phyloP scores from a whole-genome alignment of 2,888 invertebrate genomes.

The Caenorhabditis panamensis region DNA sequence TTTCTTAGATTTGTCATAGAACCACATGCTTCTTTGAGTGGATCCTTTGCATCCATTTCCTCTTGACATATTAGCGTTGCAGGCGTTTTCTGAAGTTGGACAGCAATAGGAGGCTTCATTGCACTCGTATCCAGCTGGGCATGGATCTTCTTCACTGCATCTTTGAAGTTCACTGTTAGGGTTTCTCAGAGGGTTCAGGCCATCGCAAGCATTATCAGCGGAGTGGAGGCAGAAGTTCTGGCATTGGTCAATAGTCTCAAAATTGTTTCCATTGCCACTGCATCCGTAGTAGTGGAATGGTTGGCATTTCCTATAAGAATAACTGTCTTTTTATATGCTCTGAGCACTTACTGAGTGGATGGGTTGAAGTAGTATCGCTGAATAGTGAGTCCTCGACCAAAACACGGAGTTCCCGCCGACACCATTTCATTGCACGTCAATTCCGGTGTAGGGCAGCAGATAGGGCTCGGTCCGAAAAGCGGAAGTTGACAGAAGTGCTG shows the following conservation, averaged over 20 bases:
- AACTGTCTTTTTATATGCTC: neutral
- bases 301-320: conserved; percentile 72
- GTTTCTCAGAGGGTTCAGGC: conserved; percentile 76
- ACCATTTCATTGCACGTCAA: conserved; percentile 76
- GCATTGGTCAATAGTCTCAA: conserved; percentile 75
- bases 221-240: conserved; percentile 75
- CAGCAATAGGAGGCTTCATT: conserved; percentile 77
- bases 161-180: conserved; percentile 77
- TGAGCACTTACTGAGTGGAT: conserved; percentile 67
- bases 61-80: conserved; percentile 71
- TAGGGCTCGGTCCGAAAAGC: conserved; percentile 74
- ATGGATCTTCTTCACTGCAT: conserved; percentile 74
- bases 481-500: conserved; percentile 77
- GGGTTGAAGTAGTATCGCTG: conserved; percentile 78
- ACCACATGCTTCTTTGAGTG: conserved; percentile 75
- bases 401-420: conserved; percentile 79
- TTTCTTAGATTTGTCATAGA: conserved; percentile 72
- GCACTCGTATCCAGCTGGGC: conserved; percentile 78
- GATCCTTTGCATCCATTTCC: conserved; percentile 74
- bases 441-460: conserved; percentile 78
- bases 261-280: conserved; percentile 79
- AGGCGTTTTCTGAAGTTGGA: conserved; percentile 76
- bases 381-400: conserved; percentile 76
- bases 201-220: conserved; percentile 78
- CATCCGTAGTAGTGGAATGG: conserved; percentile 81